Conservation (phyloP, 1,140 invertebrate genomes). For the Drosophila parvula region DNA sequence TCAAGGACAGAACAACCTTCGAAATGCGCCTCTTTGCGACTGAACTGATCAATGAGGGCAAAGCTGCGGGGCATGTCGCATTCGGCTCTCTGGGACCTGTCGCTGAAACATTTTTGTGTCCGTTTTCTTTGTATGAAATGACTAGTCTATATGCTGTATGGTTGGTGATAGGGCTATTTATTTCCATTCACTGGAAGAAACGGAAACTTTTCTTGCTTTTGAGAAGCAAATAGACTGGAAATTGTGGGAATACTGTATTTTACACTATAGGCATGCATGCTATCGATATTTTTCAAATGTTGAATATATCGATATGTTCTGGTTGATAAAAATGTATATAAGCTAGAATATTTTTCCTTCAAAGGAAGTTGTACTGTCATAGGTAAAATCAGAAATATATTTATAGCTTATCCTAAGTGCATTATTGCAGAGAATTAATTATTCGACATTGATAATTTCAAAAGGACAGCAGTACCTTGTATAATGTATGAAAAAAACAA, state of each 20-base stretch:
- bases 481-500: neutral
- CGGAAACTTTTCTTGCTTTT: too few species aligned
- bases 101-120: too few species aligned
- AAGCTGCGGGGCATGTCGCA: too few species aligned
- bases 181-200: too few species aligned
- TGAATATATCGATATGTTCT: neutral
- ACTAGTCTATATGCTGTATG: too few species aligned
- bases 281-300: conserved; percentile 5
- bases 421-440: neutral
- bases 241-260: neutral
- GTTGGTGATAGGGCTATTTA: too few species aligned
- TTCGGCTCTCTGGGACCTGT: too few species aligned
- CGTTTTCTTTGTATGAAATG: too few species aligned
- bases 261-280: neutral
- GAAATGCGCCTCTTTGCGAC: too few species aligned
- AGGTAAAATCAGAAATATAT: neutral
- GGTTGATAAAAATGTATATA: conserved; percentile 6
- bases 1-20: too few species aligned
- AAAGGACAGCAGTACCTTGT: neutral
- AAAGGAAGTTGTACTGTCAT: neutral
- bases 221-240: neutral
- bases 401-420: neutral
- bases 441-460: neutral
- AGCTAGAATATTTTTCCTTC: conserved; percentile 2
- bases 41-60: too few species aligned